Evolutionary conservation across 2,888 invertebrate genomes (phyloP), one percentile per base, ranked within the genome.

Genomic region (Archips crataeganus): DNA sequence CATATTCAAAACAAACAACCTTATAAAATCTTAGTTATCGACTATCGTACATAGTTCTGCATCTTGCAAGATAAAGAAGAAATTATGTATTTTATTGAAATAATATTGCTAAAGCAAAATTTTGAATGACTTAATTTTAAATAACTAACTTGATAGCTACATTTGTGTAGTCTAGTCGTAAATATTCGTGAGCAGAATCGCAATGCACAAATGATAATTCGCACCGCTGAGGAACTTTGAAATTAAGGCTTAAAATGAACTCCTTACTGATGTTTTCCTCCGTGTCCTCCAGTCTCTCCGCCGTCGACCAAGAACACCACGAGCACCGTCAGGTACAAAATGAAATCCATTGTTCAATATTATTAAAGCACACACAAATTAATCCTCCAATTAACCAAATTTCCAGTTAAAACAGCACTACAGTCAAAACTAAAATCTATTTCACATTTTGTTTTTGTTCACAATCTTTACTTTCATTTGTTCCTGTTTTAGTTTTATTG

Each of bases 221-320:
- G 79, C 80, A 67, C 76, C 72, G 77, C 75, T 49, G 54, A 45
- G 32, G n/a, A 65, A 23, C 42, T 57, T 36, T 60, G 61, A 62
- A 65, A 5, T 23, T 49, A 73, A 49, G 4, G 66, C n/a, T 61
- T n/a, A 3, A 54, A 47, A 74, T 51, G 23, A 51, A 67, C 71
- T 76, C 74, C 93, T 91, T 88, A 94, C 93, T 94, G 91, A 78
- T 93, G 93, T 79, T 91, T 90, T 49, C 84, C 91, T 32, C 92
- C 93, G 68, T 91, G 90, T 8, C 94, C 94, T 36, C 93, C 94
- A 0, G 92, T 83, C 73, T 91, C 91, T 32, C 92, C 89, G 49
- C 85, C 82, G 51, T 89, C 85, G 60, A 90, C 78, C 73, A 87
- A 88, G 74, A 91, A 78, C 79, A 91, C 84, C 78, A 87, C 82